These are phyloP conservation scores for Tragelaphus strepsiceros DNA, from an alignment of 2,113 vertebrate species.

Conservation along the genomic window DNA sequence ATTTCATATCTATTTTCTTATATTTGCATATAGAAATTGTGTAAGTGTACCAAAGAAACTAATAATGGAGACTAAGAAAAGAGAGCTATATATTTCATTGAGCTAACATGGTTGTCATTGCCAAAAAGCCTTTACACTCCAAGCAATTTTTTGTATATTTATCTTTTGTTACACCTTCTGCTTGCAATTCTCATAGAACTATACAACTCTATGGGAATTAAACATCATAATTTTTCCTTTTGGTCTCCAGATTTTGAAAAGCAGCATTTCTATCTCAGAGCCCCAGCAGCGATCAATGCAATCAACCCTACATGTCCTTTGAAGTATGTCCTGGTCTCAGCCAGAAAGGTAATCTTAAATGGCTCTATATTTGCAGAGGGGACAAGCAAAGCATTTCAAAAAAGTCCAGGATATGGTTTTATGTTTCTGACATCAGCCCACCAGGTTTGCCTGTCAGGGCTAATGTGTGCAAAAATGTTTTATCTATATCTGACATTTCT, in stretches of 20 bases:
- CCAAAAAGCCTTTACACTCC: not conserved
- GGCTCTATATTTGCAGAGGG: not conserved
- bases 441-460: not conserved
- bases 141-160: not conserved
- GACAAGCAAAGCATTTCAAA: conserved; percentile 10
- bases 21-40: not conserved
- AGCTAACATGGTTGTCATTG: not conserved
- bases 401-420: conserved; percentile 3
- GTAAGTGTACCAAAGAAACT: not conserved
- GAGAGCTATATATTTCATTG: not conserved
- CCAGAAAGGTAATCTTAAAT: not conserved
- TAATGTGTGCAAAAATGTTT: conserved; percentile 20
- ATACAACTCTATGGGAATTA: not conserved
- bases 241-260: conserved; percentile 17
- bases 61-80: not conserved
- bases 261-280: not conserved
- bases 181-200: not conserved
- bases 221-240: not conserved
- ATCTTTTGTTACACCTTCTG: not conserved
- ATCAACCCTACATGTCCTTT: not conserved
- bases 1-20: not conserved
- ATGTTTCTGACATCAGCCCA: conserved; percentile 51
- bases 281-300: not conserved
- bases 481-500: conserved; percentile 55
- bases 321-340: not conserved